Evolutionary conservation across 2,113 vertebrate species (phyloP).

Genomic region (Mus pahari): DNA sequence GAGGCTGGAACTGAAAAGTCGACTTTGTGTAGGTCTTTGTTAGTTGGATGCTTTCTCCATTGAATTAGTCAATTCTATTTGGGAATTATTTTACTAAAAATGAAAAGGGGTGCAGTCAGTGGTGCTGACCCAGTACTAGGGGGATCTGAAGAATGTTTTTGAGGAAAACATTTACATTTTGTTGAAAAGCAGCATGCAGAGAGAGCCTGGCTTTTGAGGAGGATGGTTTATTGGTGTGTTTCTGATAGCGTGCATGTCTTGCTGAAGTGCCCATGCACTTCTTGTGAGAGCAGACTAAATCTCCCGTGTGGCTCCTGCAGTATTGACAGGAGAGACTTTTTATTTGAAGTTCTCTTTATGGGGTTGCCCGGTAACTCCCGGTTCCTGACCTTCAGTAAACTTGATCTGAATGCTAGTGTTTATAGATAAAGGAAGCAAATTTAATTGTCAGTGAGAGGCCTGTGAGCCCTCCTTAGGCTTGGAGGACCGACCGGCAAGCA

Average conservation of each 20-base stretch:
- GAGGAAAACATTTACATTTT: slow-evolving; percentile 18
- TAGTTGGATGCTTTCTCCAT: slow-evolving; percentile 1
- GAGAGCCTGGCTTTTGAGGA: slow-evolving; percentile 8
- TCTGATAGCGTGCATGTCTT: not conserved
- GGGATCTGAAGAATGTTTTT: slow-evolving; percentile 1
- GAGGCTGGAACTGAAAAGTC: slow-evolving; percentile 24
- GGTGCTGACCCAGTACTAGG: not conserved
- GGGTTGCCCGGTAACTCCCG: not conserved
- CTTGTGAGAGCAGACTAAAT: not conserved
- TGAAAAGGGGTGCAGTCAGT: not conserved
- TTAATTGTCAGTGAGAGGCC: not conserved
- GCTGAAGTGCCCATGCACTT: not conserved
- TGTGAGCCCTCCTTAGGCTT: not conserved
- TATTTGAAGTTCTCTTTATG: slow-evolving; percentile 46
- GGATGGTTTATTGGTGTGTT: slow-evolving; percentile 20
- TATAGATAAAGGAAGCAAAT: slow-evolving; percentile 34
- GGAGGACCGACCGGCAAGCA: not conserved
- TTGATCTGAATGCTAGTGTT: slow-evolving; percentile 22
- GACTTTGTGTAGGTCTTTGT: not conserved
- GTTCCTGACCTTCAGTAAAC: not conserved
- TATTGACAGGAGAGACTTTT: not conserved
- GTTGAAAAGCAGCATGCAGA: not conserved
- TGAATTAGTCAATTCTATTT: slow-evolving; percentile 47
- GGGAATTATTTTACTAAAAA: slow-evolving; percentile 8
- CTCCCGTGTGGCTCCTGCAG: not conserved